Percentiles rank a stretch among this genome's conserved stretches.
Evolutionary conservation across 2,797 vertebrate genomes (phyloP).

Genomic region (Orestias chungarensis): DNA sequence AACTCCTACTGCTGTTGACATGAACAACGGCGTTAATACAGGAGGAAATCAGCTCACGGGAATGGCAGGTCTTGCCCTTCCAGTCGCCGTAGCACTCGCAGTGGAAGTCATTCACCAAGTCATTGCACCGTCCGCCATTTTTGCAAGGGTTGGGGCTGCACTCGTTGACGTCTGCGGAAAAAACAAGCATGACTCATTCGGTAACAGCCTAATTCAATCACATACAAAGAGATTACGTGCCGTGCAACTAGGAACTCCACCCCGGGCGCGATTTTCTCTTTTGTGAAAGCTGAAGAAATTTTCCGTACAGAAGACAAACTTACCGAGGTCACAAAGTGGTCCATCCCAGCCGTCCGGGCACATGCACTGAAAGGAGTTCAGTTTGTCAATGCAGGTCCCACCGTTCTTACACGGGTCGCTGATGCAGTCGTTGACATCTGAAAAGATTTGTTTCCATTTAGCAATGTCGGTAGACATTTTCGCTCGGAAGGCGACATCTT

Average conservation of each 20-base stretch:
- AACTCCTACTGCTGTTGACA: conserved; percentile 1
- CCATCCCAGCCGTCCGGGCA: conserved; percentile 97
- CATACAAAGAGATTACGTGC: background rate
- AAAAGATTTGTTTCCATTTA: background rate
- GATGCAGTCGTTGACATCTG: conserved; percentile 94
- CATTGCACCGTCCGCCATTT: conserved; percentile 90
- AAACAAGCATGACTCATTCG: conserved; percentile 1
- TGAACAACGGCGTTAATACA: conserved; percentile 38
- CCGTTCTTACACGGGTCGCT: conserved; percentile 88
- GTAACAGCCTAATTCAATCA: background rate
- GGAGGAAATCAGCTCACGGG: conserved; percentile 82
- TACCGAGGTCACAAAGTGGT: conserved; percentile 90
- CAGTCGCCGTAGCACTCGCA: conserved; percentile 90
- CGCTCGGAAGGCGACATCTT: background rate
- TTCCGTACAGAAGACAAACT: conserved; percentile 64
- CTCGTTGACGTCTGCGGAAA: conserved; percentile 89
- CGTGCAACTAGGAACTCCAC: background rate
- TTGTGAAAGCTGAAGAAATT: background rate
- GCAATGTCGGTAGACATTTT: too few species aligned
- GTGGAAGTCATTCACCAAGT: conserved; percentile 95
- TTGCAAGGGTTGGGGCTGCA: conserved; percentile 94
- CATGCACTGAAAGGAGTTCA: conserved; percentile 92
- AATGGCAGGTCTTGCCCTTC: conserved; percentile 99
- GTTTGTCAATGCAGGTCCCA: conserved; percentile 92
- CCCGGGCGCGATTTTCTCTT: background rate